These are phyloP conservation scores for Lepidurus arcticus DNA, from an alignment of 1,140 invertebrate genomes.

Conservation along the genomic window DNA sequence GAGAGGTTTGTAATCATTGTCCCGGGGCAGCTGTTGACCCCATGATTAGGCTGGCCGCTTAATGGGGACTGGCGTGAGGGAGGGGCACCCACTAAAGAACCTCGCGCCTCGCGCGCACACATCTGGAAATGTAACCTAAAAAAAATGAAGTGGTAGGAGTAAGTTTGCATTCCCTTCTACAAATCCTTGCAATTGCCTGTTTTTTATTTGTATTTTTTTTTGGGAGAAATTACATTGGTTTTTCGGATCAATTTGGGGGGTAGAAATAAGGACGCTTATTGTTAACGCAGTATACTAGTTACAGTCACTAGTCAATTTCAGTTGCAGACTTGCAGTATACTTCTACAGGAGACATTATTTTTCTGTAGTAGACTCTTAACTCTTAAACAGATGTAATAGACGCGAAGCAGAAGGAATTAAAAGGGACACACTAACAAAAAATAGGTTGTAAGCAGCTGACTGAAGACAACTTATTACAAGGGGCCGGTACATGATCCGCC, in stretches of 20 bases:
- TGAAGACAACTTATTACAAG: background rate
- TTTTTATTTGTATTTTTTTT: background rate
- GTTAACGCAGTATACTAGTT: too few relatives aligned
- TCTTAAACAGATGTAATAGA: background rate
- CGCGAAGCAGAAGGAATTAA: background rate
- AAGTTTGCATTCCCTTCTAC: too few relatives aligned
- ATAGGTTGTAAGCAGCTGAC: conserved; percentile 12
- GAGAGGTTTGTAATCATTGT: conserved; percentile 22
- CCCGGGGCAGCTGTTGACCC: conserved; percentile 16
- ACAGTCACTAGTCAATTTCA: background rate
- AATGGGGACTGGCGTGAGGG: conserved; percentile 9
- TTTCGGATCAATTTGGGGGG: background rate
- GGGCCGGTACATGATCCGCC: background rate
- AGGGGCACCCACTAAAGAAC: conserved; percentile 4
- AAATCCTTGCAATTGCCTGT: background rate
- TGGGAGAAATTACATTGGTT: background rate
- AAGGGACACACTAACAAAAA: background rate
- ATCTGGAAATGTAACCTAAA: too few relatives aligned
- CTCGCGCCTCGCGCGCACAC: too few relatives aligned
- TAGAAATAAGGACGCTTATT: background rate
- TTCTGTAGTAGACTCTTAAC: background rate
- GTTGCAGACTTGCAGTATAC: background rate
- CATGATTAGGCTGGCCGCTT: conserved; percentile 13
- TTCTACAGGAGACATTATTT: background rate
- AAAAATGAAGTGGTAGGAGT: too few relatives aligned